Evolutionary conservation across 2,113 vertebrate genomes (phyloP), one percentile per base, ranked within the genome.

Genomic region (Perognathus longimembris): DNA sequence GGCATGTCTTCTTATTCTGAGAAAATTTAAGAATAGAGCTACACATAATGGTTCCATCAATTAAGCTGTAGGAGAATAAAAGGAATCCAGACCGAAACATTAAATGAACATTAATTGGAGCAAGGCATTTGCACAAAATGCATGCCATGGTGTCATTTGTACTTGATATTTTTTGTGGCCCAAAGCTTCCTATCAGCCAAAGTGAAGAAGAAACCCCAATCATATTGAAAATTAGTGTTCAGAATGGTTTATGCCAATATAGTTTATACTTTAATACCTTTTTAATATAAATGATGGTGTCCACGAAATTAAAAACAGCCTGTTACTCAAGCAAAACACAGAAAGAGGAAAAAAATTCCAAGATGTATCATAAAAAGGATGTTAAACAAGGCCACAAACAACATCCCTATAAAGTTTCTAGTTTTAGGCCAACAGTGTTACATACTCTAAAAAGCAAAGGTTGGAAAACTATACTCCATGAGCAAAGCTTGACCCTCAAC

Each of bases 301-400:
- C 84, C 24, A 3, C 67, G 42, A 89, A 30, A 78, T n/a, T 87
- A 71, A 91, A 91, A 50, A 17, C 11, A 91, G 50, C 4, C 50
- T 86, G 3, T 32, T 85, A 22, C 18, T 91, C 69, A 77, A 88
- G n/a, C 50, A 88, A 93, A 96, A 83, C 36, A 92, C 7, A 89
- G 18, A 3, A 82, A 85, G 78, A 32, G 22, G 64, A 74, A 14
- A 45, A 78, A 78, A 6, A 86, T 79, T 45, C 24, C 18, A 77
- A 74, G 22, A 87, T 89, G 82, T 79, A 63, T 21, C 42, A 61
- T 12, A 61, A 87, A 83, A 30, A 70, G 22, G 30, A 69, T 85
- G 3, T 15, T 91, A 85, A 85, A 28, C 89, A 57, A 93, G n/a
- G 30, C 70, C 32, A 57, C 77, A 24, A 88, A 71, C 81, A 81